Base-by-base conservation (phyloP, 2,888 invertebrate genomes). In the Stramonita haemastoma region DNA sequence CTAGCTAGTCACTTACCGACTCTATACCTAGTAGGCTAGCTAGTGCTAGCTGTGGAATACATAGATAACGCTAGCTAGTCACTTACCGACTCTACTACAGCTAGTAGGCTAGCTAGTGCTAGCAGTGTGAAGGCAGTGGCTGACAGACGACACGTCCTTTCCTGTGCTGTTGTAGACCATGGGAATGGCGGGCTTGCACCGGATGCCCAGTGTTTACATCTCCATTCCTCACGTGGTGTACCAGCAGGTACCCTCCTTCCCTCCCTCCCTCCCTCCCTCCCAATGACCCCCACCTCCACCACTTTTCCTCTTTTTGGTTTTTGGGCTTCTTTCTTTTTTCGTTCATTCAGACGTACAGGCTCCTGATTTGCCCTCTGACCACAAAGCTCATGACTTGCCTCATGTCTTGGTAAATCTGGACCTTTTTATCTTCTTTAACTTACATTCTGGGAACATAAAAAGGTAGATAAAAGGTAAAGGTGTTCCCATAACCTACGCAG, bases 171-270 rank as follows among this genome's bases (percentile, higher is more conserved):
- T 94, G 90, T 95, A 95, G 95, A 94, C 91, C 91, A 92, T 95
- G 93, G 94, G 94, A 89, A 93, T 93, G 91, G 93, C 93, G 81
- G 95, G 94, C 89, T 91, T 95, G 91, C 92, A 94, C 89, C 91
- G 91, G 89, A 92, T 92, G 89, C 93, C 93, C 91, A 94, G 94
- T 91, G 94, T 94, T 90, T 95, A 94, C 94, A 95, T 95, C 93
- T 95, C 95, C 91, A 93, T 94, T 88, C 95, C 95, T 88, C 93
- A 94, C 90, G 93, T 93, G 90, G 93, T 94, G 90, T 95, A 94
- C 93, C 92, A 93, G 88, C 95, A 95, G 95, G 95, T 95, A 89
- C 89, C 89, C 86, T 66, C 85, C 15, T 57, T 57, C 19, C 19
- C 86, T 34, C 66, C 86, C 86, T 26, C 34, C 60, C 34, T 22